Conservation (phyloP, 2,113 vertebrate genomes). For the Choloepus hoffmanni region DNA sequence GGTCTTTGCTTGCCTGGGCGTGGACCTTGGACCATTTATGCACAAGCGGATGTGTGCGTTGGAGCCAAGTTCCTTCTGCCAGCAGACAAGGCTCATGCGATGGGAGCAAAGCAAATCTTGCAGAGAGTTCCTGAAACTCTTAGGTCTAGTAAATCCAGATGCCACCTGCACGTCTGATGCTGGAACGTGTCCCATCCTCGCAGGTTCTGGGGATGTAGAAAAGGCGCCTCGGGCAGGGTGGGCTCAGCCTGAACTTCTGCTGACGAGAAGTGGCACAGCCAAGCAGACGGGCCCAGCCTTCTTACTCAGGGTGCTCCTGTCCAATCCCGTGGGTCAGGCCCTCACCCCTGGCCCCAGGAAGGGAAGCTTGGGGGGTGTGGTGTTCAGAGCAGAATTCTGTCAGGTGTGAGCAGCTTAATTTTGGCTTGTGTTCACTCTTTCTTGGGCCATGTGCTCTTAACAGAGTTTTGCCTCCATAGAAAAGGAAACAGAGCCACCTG, state of each 20-base stretch:
- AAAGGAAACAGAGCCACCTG: background rate
- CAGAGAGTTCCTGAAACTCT: background rate
- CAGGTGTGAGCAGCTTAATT: background rate
- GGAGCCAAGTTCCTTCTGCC: background rate
- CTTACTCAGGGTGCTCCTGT: no score
- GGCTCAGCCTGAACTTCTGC: background rate
- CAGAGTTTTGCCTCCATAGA: background rate
- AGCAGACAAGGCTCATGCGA: background rate
- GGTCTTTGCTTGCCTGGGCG: no score
- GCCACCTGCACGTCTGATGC: background rate
- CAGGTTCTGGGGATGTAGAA: no score
- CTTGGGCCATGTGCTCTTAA: background rate
- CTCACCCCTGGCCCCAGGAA: no score
- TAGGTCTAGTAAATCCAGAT: background rate
- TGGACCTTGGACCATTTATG: no score
- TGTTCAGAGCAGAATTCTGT: background rate
- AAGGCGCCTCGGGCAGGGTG: accelerated
- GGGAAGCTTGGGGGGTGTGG: background rate
- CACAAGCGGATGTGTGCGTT: background rate
- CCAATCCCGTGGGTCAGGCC: background rate
- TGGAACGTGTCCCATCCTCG: no score
- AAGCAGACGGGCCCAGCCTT: no score
- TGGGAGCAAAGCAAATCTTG: background rate
- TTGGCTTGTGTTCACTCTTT: background rate
- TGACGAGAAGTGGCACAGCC: no score